A percentile compares a stretch with the other conserved stretches of the same genome.
phyloP scores from a whole-genome alignment of 2,888 invertebrate genomes.

The Conchocele bisecta region DNA sequence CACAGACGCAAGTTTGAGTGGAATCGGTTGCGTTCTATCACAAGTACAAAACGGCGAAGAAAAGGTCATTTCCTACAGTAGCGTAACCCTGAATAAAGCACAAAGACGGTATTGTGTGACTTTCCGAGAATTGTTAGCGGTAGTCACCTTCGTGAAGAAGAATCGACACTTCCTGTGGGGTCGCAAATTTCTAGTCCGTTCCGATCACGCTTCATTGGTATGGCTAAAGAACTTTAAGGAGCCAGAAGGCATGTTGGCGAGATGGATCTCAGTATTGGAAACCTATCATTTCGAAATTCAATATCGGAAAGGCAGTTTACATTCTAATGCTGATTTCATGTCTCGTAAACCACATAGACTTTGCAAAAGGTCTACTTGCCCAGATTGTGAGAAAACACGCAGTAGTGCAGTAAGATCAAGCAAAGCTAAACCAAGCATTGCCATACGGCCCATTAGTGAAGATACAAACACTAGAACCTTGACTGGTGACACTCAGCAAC shows the following conservation, averaged over 20 bases:
- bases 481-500: neutral
- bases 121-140: slow-evolving; percentile 48
- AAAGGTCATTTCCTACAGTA: slow-evolving; percentile 55
- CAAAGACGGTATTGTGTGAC: slow-evolving; percentile 55
- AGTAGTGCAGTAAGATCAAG: no score
- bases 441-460: no score
- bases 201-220: slow-evolving; percentile 60
- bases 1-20: slow-evolving; percentile 58
- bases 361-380: no score
- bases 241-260: neutral
- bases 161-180: slow-evolving; percentile 61
- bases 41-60: slow-evolving; percentile 57
- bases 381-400: no score
- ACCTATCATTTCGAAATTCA: neutral
- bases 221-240: neutral
- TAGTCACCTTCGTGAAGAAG: slow-evolving; percentile 53
- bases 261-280: neutral
- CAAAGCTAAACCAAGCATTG: no score
- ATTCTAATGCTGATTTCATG: neutral
- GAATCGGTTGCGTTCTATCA: slow-evolving; percentile 58
- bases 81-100: slow-evolving; percentile 42
- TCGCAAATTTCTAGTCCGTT: slow-evolving; percentile 48
- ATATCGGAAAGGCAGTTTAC: neutral
- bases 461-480: no score
- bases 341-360: neutral